A percentile compares a stretch with the other conserved stretches of the same genome.
phyloP scores from a whole-genome alignment of 2,888 invertebrate genomes.

The Pardosa pseudoannulata region DNA sequence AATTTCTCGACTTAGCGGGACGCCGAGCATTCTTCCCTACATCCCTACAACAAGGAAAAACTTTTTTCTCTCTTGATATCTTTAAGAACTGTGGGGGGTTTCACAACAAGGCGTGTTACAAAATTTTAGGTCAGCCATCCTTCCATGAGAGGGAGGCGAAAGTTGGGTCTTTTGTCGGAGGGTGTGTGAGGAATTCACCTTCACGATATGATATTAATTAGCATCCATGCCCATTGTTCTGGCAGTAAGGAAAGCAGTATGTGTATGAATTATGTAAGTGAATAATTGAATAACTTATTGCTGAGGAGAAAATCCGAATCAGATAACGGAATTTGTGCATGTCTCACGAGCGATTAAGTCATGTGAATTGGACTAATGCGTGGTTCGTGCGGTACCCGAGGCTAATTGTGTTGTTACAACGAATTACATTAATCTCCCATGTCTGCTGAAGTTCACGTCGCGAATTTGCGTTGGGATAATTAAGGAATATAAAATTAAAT shows the following conservation, averaged over 20 bases:
- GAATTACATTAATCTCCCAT: too few relatives aligned
- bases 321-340: too few relatives aligned
- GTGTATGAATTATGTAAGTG: not conserved
- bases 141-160: not conserved
- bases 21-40: not conserved
- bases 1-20: not conserved
- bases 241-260: not conserved
- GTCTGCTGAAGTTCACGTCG: too few relatives aligned
- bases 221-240: not conserved
- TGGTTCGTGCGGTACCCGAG: too few relatives aligned
- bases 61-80: not conserved
- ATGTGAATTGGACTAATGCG: too few relatives aligned
- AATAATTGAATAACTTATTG: not conserved
- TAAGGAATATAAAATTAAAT: too few relatives aligned
- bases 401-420: too few relatives aligned
- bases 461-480: too few relatives aligned
- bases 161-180: not conserved
- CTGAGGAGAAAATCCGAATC: too few relatives aligned
- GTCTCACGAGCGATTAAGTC: too few relatives aligned
- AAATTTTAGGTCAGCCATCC: not conserved
- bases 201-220: not conserved
- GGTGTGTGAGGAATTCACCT: not conserved
- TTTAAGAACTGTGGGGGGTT: not conserved
- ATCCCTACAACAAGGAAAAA: not conserved
- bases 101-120: not conserved